phyloP scores from a whole-genome alignment of 2,888 invertebrate genomes.

The Hedya salicella region DNA sequence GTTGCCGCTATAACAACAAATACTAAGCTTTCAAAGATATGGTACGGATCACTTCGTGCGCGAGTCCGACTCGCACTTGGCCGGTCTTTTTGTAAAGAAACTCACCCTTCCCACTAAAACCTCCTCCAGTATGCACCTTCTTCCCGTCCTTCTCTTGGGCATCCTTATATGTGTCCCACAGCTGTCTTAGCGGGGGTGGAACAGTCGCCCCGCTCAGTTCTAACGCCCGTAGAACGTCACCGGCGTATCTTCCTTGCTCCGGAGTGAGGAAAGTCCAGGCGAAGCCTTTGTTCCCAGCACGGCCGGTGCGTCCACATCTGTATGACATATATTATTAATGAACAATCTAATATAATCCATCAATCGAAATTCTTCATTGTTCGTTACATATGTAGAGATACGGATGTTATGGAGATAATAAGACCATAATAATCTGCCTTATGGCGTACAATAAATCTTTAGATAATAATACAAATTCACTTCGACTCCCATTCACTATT shows the following conservation, averaged over 20 bases:
- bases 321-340: background rate
- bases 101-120: conserved; percentile 95
- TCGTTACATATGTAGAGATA: too few relatives aligned
- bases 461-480: too few relatives aligned
- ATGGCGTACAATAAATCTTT: too few relatives aligned
- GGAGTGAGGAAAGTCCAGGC: conserved; percentile 99
- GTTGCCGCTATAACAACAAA: too few relatives aligned
- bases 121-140: conserved; percentile 96
- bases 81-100: background rate
- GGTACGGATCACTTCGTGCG: too few relatives aligned
- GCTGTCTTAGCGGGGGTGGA: conserved; percentile 90
- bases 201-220: conserved; percentile 92
- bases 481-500: too few relatives aligned
- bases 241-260: conserved; percentile 97
- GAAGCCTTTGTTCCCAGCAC: conserved; percentile 97
- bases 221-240: conserved; percentile 96
- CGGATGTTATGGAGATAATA: too few relatives aligned
- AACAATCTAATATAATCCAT: background rate
- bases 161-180: conserved; percentile 96
- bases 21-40: too few relatives aligned
- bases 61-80: too few relatives aligned
- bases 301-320: conserved; percentile 95
- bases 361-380: too few relatives aligned
- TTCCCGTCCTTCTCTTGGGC: conserved; percentile 96
- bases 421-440: too few relatives aligned